phyloP scores from a whole-genome alignment of 2,113 vertebrate genomes.

The Noctilio leporinus region DNA sequence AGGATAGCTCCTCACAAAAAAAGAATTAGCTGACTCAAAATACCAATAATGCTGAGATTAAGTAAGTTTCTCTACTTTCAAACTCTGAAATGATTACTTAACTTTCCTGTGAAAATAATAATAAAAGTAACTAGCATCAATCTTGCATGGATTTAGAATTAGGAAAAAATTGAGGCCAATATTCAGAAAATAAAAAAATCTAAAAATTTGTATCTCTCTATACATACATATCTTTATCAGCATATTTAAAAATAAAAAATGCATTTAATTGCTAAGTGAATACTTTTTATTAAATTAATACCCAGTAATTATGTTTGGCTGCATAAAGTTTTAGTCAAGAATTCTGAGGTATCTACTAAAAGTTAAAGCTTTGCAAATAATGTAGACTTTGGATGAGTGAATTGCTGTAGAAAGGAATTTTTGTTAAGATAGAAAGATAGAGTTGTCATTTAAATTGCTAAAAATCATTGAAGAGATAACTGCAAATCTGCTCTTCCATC shows the following conservation, averaged over 20 bases:
- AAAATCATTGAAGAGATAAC: slow-evolving; percentile 57
- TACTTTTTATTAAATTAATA: background rate
- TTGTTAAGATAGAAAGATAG: slow-evolving; percentile 39
- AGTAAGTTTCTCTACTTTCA: background rate
- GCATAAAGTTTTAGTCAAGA: background rate
- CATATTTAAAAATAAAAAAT: slow-evolving; percentile 18
- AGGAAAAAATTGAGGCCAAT: background rate
- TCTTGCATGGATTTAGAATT: background rate
- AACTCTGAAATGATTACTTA: background rate
- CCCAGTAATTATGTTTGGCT: background rate
- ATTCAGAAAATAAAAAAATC: background rate
- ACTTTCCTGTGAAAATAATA: background rate
- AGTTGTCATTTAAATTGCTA: slow-evolving; percentile 65
- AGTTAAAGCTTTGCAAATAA: slow-evolving; percentile 27
- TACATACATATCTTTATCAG: background rate
- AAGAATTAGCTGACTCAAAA: background rate
- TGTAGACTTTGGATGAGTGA: background rate
- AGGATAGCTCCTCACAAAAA: background rate
- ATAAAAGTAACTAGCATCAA: background rate
- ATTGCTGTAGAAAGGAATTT: slow-evolving; percentile 45
- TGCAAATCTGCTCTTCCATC: slow-evolving; percentile 61
- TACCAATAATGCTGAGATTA: background rate
- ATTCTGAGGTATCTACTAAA: background rate
- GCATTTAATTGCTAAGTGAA: background rate
- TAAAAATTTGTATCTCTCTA: background rate